A percentile compares a stretch with the other conserved stretches of the same genome.
Evolutionary conservation across 53 echinoderm and acorn worm genomes (phyloP).

Genomic region (Echinometra lucunter): DNA sequence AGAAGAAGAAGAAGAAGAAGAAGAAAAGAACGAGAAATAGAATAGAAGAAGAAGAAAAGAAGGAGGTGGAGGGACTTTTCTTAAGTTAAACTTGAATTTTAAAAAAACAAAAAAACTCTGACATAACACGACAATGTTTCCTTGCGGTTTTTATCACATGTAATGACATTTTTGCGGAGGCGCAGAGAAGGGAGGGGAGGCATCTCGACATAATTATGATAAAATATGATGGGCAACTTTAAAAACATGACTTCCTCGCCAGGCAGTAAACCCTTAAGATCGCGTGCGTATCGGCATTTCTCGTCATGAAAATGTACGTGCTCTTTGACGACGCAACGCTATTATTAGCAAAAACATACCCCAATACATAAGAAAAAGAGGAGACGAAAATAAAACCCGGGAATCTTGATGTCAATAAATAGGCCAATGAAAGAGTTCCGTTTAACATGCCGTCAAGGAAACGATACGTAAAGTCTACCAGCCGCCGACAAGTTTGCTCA

Average conservation of each 20-base stretch:
- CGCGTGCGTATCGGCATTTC: conserved; percentile 11
- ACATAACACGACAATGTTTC: no score
- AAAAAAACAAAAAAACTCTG: no score
- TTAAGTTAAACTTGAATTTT: no score
- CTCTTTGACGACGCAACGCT: not conserved
- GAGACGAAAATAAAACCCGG: conserved; percentile 18
- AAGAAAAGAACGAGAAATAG: no score
- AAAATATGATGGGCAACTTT: not conserved
- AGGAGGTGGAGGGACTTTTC: no score
- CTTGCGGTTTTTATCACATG: no score
- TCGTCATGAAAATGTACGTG: conserved; percentile 40
- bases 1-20: no score
- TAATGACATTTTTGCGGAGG: no score
- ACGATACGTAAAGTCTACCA: not conserved
- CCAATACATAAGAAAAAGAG: not conserved
- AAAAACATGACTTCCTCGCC: not conserved
- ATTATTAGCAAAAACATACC: conserved; percentile 13
- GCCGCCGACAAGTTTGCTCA: not conserved
- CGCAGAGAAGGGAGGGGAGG: no score
- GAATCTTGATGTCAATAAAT: conserved; percentile 12
- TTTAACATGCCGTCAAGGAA: not conserved
- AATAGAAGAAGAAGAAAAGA: no score
- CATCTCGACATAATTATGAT: no score
- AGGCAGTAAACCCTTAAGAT: not conserved
- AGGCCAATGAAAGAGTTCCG: conserved; percentile 53